These are phyloP conservation scores for Blomia tropicalis DNA, from an alignment of 2,888 invertebrate species.

Conservation along the genomic window DNA sequence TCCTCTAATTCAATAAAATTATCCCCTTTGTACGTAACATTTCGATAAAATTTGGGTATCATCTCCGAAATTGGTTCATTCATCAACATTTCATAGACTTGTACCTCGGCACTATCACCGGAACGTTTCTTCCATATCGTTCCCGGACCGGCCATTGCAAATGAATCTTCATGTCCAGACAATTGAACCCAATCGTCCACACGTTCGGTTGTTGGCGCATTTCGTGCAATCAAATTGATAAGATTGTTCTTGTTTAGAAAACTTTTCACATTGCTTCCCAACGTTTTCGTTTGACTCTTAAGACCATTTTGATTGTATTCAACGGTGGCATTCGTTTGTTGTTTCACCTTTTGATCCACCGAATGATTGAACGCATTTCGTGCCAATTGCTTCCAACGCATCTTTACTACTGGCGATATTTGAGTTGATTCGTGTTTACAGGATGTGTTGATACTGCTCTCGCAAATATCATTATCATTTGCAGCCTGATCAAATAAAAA, in stretches of 20 bases:
- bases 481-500: background rate
- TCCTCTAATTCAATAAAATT: slow-evolving; percentile 87
- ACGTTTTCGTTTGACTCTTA: background rate
- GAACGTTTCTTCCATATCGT: slow-evolving; percentile 81
- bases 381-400: slow-evolving; percentile 28
- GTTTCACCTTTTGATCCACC: slow-evolving; percentile 11
- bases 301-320: slow-evolving; percentile 8
- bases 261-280: background rate
- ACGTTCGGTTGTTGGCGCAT: slow-evolving; percentile 30
- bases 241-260: background rate
- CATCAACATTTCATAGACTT: slow-evolving; percentile 55
- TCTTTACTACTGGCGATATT: slow-evolving; percentile 7
- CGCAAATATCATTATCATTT: slow-evolving; percentile 6
- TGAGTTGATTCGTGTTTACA: background rate
- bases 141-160: slow-evolving; percentile 79
- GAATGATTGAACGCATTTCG: slow-evolving; percentile 27
- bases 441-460: background rate
- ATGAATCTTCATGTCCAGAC: slow-evolving; percentile 59
- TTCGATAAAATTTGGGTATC: slow-evolving; percentile 67
- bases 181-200: slow-evolving; percentile 63
- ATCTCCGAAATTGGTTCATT: slow-evolving; percentile 60
- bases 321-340: slow-evolving; percentile 5
- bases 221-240: background rate
- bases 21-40: slow-evolving; percentile 42
- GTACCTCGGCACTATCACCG: slow-evolving; percentile 38